These are phyloP conservation scores for Sanderia malayensis DNA, from an alignment of 30 jellyfish, hydroid and myxozoan genomes.

Conservation along the genomic window DNA sequence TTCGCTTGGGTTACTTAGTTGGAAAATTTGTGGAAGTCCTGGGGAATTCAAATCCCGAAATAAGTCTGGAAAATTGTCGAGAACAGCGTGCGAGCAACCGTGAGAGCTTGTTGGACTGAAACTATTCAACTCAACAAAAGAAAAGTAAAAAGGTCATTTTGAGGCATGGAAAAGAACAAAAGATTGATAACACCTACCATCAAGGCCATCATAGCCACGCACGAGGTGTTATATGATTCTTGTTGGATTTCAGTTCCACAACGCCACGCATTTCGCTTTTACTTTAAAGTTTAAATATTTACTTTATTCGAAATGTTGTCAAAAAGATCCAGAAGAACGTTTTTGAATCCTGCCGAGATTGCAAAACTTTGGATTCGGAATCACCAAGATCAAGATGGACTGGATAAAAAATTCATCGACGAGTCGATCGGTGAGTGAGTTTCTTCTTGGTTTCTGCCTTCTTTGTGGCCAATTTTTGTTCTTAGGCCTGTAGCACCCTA, in stretches of 20 bases:
- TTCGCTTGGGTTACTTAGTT: too few species aligned
- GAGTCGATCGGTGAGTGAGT: conserved; percentile 1
- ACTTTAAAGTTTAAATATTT: not conserved
- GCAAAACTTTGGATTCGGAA: not conserved
- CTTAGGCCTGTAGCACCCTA: conserved; percentile 1
- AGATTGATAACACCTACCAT: too few species aligned
- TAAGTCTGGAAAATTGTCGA: too few species aligned
- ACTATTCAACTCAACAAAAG: too few species aligned
- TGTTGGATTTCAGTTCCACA: not conserved
- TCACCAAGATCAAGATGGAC: not conserved
- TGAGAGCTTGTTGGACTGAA: too few species aligned
- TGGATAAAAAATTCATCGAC: not conserved
- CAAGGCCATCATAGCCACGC: not conserved
- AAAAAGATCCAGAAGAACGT: not conserved
- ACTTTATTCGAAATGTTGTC: not conserved
- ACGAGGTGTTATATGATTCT: not conserved
- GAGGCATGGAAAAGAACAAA: too few species aligned
- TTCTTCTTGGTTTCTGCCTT: not conserved
- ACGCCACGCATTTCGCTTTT: not conserved
- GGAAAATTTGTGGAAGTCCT: too few species aligned
- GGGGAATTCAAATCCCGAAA: too few species aligned
- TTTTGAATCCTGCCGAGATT: not conserved
- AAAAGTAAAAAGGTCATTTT: too few species aligned
- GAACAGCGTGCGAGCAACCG: too few species aligned
- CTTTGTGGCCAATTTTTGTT: not conserved